Conservation (phyloP, 2,888 invertebrate species). For the Yponomeuta malinellus region DNA sequence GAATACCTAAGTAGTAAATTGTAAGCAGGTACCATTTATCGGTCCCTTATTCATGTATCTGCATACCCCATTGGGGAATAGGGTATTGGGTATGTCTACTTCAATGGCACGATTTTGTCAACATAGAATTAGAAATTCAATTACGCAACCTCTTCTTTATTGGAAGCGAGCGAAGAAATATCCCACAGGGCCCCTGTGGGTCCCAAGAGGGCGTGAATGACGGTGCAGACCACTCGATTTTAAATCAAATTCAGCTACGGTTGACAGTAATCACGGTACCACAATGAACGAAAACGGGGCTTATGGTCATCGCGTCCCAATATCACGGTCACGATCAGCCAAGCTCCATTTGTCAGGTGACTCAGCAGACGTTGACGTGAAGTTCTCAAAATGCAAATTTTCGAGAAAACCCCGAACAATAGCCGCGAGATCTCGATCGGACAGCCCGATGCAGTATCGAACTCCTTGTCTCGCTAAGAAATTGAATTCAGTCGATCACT, state of each 20-base stretch:
- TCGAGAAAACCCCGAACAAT: conserved; percentile 65
- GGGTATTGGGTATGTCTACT: neutral
- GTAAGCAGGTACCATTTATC: too few species aligned
- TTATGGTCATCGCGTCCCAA: conserved; percentile 70
- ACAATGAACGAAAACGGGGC: conserved; percentile 62
- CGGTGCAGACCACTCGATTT: conserved; percentile 22
- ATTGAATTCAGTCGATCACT: conserved; percentile 76
- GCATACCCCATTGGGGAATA: too few species aligned
- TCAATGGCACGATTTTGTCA: neutral
- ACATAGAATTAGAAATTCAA: neutral
- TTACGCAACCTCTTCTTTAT: neutral
- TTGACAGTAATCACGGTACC: conserved; percentile 71
- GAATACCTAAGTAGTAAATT: too few species aligned
- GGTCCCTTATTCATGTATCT: too few species aligned
- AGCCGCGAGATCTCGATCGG: conserved; percentile 55
- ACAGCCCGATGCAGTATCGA: conserved; percentile 67
- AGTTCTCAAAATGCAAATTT: conserved; percentile 75
- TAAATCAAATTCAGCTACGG: conserved; percentile 44
- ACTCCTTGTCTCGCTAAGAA: conserved; percentile 68
- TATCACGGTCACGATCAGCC: conserved; percentile 66
- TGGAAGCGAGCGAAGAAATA: neutral
- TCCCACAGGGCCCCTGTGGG: neutral
- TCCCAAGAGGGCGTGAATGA: conserved; percentile 3
- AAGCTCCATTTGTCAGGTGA: conserved; percentile 72
- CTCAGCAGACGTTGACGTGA: conserved; percentile 73